Conservation (phyloP, 2,888 invertebrate species). For the Orchestes rusci region DNA sequence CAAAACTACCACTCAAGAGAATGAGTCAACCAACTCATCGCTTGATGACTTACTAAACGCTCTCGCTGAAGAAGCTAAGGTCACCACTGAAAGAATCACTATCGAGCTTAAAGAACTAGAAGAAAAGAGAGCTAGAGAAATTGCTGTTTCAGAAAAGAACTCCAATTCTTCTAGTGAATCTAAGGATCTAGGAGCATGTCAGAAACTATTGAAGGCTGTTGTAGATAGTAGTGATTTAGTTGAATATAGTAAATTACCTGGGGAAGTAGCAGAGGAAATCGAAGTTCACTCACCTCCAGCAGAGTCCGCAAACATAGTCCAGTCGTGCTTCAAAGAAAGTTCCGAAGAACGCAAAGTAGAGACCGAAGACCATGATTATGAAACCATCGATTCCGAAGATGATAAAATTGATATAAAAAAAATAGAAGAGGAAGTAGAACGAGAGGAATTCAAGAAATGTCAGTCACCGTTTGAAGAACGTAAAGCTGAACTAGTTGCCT, state of each 20-base stretch:
- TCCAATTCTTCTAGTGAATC: no score
- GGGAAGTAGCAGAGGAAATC: constrained; percentile 36
- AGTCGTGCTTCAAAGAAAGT: constrained; percentile 30
- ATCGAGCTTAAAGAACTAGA: constrained; percentile 48
- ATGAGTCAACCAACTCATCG: constrained; percentile 32
- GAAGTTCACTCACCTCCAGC: constrained; percentile 28
- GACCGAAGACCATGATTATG: constrained; percentile 39
- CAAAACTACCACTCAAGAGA: constrained; percentile 29
- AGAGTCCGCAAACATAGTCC: constrained; percentile 39
- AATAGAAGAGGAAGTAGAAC: constrained; percentile 9
- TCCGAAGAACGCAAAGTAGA: constrained; percentile 19
- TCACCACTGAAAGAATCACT: constrained; percentile 60
- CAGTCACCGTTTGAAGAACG: constrained; percentile 37
- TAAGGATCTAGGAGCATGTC: constrained; percentile 43
- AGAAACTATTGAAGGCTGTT: constrained; percentile 45
- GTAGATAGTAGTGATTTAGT: constrained; percentile 36
- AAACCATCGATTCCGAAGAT: constrained; percentile 36
- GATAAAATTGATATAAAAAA: constrained; percentile 11
- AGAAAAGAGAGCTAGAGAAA: constrained; percentile 40
- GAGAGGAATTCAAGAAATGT: constrained; percentile 22
- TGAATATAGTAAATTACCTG: constrained; percentile 28
- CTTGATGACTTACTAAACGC: constrained; percentile 67
- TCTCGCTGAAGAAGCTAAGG: constrained; percentile 68
- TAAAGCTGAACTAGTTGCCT: constrained; percentile 38
- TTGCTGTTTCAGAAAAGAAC: no score